Percentiles rank a stretch among this genome's conserved stretches.
phyloP scores from a whole-genome alignment of 2,797 vertebrate genomes.

The Thaleichthys pacificus region DNA sequence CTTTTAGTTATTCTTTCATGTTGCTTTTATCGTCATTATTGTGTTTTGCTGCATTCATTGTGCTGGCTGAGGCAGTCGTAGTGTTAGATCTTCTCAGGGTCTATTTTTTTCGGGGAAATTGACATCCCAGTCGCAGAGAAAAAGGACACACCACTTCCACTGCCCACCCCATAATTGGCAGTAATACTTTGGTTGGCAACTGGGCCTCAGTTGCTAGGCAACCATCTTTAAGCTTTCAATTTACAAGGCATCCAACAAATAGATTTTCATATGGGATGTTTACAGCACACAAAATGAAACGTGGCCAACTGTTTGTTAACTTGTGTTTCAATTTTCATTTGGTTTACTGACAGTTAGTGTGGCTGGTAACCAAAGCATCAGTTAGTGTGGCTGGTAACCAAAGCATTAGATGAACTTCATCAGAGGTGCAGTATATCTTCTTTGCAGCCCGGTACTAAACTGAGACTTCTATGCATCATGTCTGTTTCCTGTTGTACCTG shows the following conservation, averaged over 20 bases:
- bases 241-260: slow-evolving; percentile 64
- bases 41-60: slow-evolving; percentile 36
- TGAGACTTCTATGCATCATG: no score
- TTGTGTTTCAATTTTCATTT: slow-evolving; percentile 57
- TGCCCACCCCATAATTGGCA: slow-evolving; percentile 63
- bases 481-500: no score
- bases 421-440: no score
- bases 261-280: slow-evolving; percentile 61
- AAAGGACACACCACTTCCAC: slow-evolving; percentile 47
- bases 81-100: slow-evolving; percentile 40
- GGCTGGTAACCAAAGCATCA: slow-evolving; percentile 14
- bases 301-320: slow-evolving; percentile 57
- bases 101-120: slow-evolving; percentile 53
- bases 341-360: slow-evolving; percentile 35
- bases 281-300: slow-evolving; percentile 54
- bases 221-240: slow-evolving; percentile 70
- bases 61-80: slow-evolving; percentile 9
- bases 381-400: no score
- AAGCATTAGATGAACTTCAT: neutral
- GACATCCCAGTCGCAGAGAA: slow-evolving; percentile 34
- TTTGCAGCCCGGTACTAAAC: no score
- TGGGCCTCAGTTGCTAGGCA: slow-evolving; percentile 68
- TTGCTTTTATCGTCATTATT: slow-evolving; percentile 11
- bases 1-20: slow-evolving; percentile 6
- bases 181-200: slow-evolving; percentile 62